A percentile compares a stretch with the other conserved stretches of the same genome.
Evolutionary conservation across 1,140 invertebrate species (phyloP).

Genomic region (Oedothorax gibbosus): DNA sequence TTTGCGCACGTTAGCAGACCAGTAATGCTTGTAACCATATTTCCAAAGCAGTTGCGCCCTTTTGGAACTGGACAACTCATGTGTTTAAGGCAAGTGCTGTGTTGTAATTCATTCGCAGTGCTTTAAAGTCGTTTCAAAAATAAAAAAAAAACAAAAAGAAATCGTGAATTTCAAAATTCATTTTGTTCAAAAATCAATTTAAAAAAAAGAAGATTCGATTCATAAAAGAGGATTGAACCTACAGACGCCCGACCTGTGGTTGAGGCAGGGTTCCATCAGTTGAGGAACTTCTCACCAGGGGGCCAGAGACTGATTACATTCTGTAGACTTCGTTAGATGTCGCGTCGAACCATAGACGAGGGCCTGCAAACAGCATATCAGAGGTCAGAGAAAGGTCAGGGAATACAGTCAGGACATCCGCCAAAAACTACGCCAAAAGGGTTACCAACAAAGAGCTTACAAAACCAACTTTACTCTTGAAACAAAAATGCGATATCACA

Average conservation of each 20-base stretch:
- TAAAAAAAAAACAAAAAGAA: neutral
- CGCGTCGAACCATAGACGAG: slow-evolving; percentile 57
- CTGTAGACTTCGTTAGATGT: slow-evolving; percentile 54
- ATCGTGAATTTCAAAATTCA: neutral
- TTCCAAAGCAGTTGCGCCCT: no score
- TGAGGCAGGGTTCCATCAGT: slow-evolving; percentile 56
- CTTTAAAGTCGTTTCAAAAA: neutral
- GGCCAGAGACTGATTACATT: slow-evolving; percentile 52
- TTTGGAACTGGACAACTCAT: neutral
- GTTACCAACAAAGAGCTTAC: neutral
- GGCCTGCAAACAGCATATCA: slow-evolving; percentile 53
- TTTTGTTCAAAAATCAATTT: neutral
- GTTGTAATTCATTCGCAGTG: neutral
- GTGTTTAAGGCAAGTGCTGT: neutral
- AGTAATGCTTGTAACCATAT: no score
- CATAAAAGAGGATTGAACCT: slow-evolving; percentile 23
- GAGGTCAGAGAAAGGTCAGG: slow-evolving; percentile 3
- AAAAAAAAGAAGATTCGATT: neutral
- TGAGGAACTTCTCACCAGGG: slow-evolving; percentile 49
- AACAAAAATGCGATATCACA: no score
- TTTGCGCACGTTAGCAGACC: no score
- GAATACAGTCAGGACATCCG: neutral
- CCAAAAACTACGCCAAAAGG: neutral
- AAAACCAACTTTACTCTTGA: no score
- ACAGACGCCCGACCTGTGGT: slow-evolving; percentile 58